Percentiles rank a stretch among this genome's conserved stretches.
phyloP scores from a whole-genome alignment of 1,140 invertebrate genomes.

The Trachymyrmex septentrionalis region DNA sequence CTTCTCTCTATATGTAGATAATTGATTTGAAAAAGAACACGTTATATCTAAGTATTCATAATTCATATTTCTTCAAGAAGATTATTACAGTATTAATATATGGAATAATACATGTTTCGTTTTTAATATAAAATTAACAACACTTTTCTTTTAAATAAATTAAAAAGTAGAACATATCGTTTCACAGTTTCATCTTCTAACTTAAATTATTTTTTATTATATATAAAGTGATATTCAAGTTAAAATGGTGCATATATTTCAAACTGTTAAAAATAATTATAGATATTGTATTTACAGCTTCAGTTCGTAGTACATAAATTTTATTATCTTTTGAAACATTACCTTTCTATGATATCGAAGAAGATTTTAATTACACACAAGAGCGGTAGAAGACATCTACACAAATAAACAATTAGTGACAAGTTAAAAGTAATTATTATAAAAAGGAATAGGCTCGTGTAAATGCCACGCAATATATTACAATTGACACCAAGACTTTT shows the following conservation, averaged over 20 bases:
- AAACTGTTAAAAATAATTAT: neutral
- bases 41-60: neutral
- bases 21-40: neutral
- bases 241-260: neutral
- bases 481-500: no score
- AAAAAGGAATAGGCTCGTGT: no score
- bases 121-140: neutral
- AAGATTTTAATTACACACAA: neutral
- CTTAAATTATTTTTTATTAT: neutral
- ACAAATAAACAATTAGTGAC: neutral
- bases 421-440: neutral
- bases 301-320: neutral
- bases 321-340: neutral
- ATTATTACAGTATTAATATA: no score
- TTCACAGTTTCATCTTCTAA: neutral
- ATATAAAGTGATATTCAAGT: neutral
- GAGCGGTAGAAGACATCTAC: neutral
- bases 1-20: neutral
- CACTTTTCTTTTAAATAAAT: no score
- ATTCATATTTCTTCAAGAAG: neutral
- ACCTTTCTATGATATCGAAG: neutral
- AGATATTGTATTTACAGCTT: neutral
- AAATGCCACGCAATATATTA: no score
- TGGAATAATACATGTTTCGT: neutral
- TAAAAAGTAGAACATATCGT: neutral